Base-by-base conservation (phyloP, 2,888 invertebrate species). In the Teleogryllus oceanicus region DNA sequence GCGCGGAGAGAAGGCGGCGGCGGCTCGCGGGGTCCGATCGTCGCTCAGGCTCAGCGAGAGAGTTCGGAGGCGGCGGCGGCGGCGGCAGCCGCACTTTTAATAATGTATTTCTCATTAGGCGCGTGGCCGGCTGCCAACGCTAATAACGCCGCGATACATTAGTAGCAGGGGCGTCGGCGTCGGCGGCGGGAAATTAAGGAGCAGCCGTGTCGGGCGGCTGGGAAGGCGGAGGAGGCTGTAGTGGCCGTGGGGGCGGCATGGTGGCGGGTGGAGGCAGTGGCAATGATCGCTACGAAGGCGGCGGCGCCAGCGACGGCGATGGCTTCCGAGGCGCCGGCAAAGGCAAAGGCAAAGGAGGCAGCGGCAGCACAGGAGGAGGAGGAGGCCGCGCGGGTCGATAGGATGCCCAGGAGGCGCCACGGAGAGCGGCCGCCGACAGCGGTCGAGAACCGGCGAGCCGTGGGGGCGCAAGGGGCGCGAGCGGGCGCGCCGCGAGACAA, bases 51-150 rank as follows among this genome's bases (percentile, higher is more conserved):
- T 62, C 62, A n/a, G 62, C 62, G 62, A 18, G 16, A 18, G 62
- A 18, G 16, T 62, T 13, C n/a, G 62, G 62, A 13, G 62, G 13
- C 62, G 62, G 62, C 13, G 62, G 62, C 62, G 18, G 62, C 62
- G 62, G 62, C 62, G 16, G 13, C 62, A 62, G 62, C 62, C 62
- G 62, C 62, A 62, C 62, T 62, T 62, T 62, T 62, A 62, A 62
- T 62, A 62, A 62, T 62, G 62, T 62, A 62, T 62, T 62, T 62
- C 62, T 62, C 62, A 62, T 62, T 62, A 62, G 62, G 62, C 62
- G 13, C 62, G 62, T 62, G 62, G 62, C 62, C 62, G 62, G 62
- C 62, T 62, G 62, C 62, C 62, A 62, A 62, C 62, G 62, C 62
- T 62, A 62, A 62, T 62, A 62, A 62, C 62, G 62, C 62, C 62